Evolutionary conservation across 2,797 vertebrate species (phyloP).

Genomic region (Chiloscyllium punctatum): DNA sequence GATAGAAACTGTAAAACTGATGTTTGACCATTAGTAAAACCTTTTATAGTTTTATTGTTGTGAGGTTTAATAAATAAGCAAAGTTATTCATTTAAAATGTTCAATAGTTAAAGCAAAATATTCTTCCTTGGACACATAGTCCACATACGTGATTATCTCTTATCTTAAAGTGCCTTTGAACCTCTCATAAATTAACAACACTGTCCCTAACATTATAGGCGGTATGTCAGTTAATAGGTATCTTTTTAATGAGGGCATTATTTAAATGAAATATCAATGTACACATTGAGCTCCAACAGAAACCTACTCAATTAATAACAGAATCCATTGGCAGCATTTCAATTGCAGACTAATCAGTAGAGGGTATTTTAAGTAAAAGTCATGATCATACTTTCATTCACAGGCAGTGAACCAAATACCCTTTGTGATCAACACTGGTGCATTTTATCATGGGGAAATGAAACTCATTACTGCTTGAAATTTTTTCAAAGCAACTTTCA

Average conservation of each 20-base stretch:
- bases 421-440: not conserved
- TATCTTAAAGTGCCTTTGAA: constrained; percentile 33
- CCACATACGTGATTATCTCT: constrained; percentile 27
- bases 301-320: not conserved
- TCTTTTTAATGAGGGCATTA: constrained; percentile 10
- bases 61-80: constrained; percentile 35
- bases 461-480: not conserved
- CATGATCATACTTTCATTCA: not conserved
- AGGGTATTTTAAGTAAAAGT: not conserved
- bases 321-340: not conserved
- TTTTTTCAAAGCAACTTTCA: not conserved
- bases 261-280: constrained; percentile 7
- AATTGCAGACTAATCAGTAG: not conserved
- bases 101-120: constrained; percentile 32
- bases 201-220: not conserved
- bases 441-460: not conserved
- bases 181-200: constrained; percentile 25
- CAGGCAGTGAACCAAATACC: not conserved
- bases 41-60: constrained; percentile 37
- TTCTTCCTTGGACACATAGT: constrained; percentile 31
- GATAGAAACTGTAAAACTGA: constrained; percentile 30
- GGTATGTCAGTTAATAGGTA: not conserved
- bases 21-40: constrained; percentile 35
- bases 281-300: not conserved
- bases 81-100: constrained; percentile 38